Evolutionary conservation across 2,113 vertebrate genomes (phyloP).

Genomic region (Elachura formosa): DNA sequence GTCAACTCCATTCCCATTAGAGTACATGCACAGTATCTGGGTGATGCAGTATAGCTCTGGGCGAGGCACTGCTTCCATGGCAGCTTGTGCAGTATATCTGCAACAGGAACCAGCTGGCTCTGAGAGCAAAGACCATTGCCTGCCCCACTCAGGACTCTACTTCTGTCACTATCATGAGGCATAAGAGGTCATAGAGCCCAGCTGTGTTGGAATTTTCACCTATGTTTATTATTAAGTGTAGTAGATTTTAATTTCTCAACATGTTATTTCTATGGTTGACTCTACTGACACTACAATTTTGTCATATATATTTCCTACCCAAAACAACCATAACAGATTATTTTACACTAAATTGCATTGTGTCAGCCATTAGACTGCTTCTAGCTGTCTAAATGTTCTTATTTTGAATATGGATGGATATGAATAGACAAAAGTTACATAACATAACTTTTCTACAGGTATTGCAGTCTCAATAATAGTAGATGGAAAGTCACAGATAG

Average conservation of each 20-base stretch:
- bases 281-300: not conserved
- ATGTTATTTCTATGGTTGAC: not conserved
- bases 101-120: not conserved
- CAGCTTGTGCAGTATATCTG: not conserved
- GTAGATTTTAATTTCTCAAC: not conserved
- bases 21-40: not conserved
- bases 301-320: not conserved
- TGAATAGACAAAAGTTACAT: not conserved
- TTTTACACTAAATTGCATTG: not conserved
- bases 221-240: not conserved
- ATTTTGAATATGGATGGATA: not conserved
- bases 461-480: not conserved
- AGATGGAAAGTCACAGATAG: not conserved
- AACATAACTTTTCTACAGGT: not conserved
- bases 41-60: not conserved
- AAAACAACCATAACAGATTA: not conserved
- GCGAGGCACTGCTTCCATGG: not conserved
- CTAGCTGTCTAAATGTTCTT: not conserved
- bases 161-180: not conserved
- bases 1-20: not conserved
- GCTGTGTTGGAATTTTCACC: not conserved
- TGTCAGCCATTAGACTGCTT: not conserved
- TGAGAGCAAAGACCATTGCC: not conserved
- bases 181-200: not conserved
- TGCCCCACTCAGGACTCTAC: not conserved